These are phyloP conservation scores for Lypha dubia DNA, from an alignment of 2,888 invertebrate species.

Conservation along the genomic window DNA sequence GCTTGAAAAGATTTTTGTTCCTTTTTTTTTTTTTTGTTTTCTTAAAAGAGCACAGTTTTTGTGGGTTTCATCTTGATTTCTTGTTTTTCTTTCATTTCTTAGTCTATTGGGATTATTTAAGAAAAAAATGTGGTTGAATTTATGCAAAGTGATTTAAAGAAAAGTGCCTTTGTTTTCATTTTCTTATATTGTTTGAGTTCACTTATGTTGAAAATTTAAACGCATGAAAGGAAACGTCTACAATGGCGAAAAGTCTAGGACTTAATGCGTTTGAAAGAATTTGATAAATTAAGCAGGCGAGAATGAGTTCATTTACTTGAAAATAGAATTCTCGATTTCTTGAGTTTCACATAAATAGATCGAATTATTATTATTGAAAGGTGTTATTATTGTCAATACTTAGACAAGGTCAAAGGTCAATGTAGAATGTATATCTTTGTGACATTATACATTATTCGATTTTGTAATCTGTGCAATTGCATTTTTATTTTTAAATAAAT, in stretches of 20 bases:
- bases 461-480: no score
- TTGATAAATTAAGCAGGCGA: neutral
- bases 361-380: no score
- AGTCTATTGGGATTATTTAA: conserved; percentile 56
- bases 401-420: no score
- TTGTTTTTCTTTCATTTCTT: conserved; percentile 22
- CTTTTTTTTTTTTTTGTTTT: conserved; percentile 15
- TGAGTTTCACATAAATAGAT: no score
- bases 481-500: no score
- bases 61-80: conserved; percentile 20
- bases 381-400: no score
- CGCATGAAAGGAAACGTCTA: neutral
- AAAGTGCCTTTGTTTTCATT: conserved; percentile 21
- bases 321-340: neutral
- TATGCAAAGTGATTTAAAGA: conserved; percentile 64
- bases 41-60: conserved; percentile 27
- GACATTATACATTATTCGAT: no score
- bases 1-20: conserved; percentile 38
- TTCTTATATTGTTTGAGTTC: conserved; percentile 6
- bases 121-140: conserved; percentile 63
- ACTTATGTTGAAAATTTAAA: neutral
- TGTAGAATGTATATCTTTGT: no score
- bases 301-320: neutral
- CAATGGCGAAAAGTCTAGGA: neutral
- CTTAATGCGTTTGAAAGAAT: conserved; percentile 16